Evolutionary conservation across 2,888 invertebrate genomes (phyloP), one percentile per base, ranked within the genome.

Genomic region (Tryphoninae sp.): DNA sequence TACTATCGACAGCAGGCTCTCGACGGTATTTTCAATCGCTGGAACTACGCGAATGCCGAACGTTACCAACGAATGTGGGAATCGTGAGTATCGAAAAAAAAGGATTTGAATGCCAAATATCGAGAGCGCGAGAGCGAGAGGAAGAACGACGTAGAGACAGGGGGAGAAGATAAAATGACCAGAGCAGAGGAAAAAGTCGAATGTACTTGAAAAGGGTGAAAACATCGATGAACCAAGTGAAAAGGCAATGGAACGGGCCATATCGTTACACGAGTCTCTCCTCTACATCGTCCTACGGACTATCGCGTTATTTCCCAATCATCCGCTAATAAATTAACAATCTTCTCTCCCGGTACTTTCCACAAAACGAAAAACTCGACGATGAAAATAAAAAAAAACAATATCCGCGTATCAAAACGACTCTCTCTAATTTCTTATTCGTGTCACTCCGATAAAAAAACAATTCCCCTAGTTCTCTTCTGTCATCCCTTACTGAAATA

Each of bases 21-120:
- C 79, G 33, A 72, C 40, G 61, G 65, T 22, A 71, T 72, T 76
- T 76, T 79, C 62, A 76, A 68, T 72, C 71, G 53, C 55, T 22
- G 16, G 61, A 80, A 71, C 67, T 59, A 71, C 42, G 45, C 19
- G 42, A 72, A 76, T 79, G 67, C 72, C 61, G 61, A 62, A 16
- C 45, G 42, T 68, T 26, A 64, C 45, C 22, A 16, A 76, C 23
- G 40, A 26, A 51, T 55, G 53, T 55, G 33, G 59, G 13, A 33
- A 64, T 42, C 69, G 16, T 9, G 49, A 61, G 11, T 55, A 65
- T 59, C 42, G 64, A 59, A n/a, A 22, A 13, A 45, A 55, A 58
- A 65, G 64, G 55, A 55, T 55, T 23, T 22, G 40, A 68, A 19
- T 33, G 33, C 40, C 33, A 8, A 40, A 53, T 11, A 53, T 40